Base-by-base conservation (phyloP, 2,888 invertebrate species). In the Melanophora roralis region DNA sequence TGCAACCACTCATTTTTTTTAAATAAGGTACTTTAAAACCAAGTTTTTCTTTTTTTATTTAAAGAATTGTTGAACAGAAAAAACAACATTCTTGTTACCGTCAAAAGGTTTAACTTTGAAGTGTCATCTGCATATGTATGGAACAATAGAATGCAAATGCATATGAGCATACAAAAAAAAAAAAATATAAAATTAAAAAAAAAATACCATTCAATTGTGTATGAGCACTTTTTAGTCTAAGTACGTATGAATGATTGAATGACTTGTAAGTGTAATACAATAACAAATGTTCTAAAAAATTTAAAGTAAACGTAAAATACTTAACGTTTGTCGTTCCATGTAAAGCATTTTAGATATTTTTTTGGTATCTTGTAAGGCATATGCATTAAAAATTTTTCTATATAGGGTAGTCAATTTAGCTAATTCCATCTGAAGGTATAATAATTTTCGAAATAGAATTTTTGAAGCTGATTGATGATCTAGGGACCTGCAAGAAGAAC, bases 61-160 rank as follows among this genome's bases (percentile, higher is more conserved):
- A 53, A 65, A 71, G 60, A 69, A 69, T 74, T 64, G 73, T 68
- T 53, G 38, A 16, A 11, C 23, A 38, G n/a, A 36, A 49, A 55
- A 64, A 49, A 8, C 19, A 23, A 67, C 38, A 53, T 53, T 65
- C 65, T 67, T 75, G 53, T 72, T 68, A 40, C 51, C 74, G 47
- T 75, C 79, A 79, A 76, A 82, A 78, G 78, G 80, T 82, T 82
- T 82, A 82, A 82, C 82, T 83, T 77, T 83, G 71, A 78, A 81
- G 83, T 81, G 73, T 81, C 83, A 81, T 81, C 64, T 79, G 78
- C 78, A 80, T 80, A 43, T 69, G 72, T 57, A 57, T 40, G 53
- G 53, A 75, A 79, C 79, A 79, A 71, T 75, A 55, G 53, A 71
- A 71, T 47, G 45, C 59, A 75, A 71, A 71, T 57, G 64, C 59